Conservation (phyloP, 1,140 invertebrate species). For the Eupeodes corollae region DNA sequence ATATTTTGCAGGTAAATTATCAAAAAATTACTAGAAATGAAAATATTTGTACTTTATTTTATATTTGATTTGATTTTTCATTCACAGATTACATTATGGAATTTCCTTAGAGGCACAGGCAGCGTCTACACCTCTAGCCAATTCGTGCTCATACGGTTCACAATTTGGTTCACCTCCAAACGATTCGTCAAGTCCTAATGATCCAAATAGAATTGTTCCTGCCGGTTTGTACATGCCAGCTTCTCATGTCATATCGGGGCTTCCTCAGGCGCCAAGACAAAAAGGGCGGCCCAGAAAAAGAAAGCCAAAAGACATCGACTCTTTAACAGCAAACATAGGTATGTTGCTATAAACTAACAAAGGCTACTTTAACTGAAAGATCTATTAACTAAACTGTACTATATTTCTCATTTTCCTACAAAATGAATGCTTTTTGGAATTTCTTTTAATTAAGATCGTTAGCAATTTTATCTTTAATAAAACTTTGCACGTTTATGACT, state of each 20-base stretch:
- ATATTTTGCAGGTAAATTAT: constrained; percentile 56
- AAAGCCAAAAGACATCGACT: constrained; percentile 77
- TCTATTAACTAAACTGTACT: no score
- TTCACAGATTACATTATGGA: constrained; percentile 64
- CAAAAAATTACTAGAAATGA: neutral
- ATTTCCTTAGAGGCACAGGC: constrained; percentile 50
- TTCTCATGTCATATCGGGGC: constrained; percentile 35
- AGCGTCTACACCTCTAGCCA: constrained; percentile 50
- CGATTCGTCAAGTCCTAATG: constrained; percentile 35
- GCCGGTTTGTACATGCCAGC: constrained; percentile 34
- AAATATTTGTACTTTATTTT: neutral
- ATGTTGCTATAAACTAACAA: constrained; percentile 35
- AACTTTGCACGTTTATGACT: no score
- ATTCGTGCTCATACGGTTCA: constrained; percentile 44
- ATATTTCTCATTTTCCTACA: no score
- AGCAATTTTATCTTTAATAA: neutral
- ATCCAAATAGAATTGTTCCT: constrained; percentile 36
- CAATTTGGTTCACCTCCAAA: constrained; percentile 35
- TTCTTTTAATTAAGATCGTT: neutral
- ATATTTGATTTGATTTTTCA: neutral
- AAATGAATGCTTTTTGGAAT: no score
- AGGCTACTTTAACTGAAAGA: no score
- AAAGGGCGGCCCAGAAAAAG: constrained; percentile 86
- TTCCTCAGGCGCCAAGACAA: constrained; percentile 58
- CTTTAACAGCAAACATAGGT: constrained; percentile 74